These are phyloP conservation scores for Pseudomyrmex gracilis DNA, from an alignment of 1,140 invertebrate genomes.

Conservation along the genomic window DNA sequence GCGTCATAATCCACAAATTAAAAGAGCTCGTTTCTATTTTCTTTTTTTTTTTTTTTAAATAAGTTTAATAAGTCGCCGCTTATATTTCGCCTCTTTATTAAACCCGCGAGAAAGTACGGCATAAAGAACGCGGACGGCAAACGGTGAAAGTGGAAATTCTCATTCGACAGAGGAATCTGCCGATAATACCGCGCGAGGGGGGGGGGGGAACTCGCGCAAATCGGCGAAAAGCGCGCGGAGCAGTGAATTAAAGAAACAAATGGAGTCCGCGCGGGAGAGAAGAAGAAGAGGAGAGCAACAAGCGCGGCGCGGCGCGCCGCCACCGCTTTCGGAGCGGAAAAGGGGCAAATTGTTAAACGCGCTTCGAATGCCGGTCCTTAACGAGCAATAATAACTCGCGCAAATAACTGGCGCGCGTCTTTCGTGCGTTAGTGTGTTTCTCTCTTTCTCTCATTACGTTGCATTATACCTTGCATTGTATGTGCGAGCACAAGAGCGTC, in stretches of 20 bases:
- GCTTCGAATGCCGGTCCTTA: constrained; percentile 66
- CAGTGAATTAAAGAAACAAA: constrained; percentile 59
- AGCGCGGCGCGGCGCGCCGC: neutral
- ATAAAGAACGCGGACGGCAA: neutral
- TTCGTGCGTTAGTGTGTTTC: constrained; percentile 53
- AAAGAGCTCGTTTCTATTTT: neutral
- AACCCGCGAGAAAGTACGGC: neutral
- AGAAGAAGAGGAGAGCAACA: constrained; percentile 25
- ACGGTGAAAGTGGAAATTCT: constrained; percentile 31
- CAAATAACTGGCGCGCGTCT: constrained; percentile 61
- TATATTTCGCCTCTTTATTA: neutral
- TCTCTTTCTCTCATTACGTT: no score
- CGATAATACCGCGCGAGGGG: constrained; percentile 27
- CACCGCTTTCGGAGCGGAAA: neutral
- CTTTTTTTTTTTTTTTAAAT: no score
- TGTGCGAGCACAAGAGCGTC: constrained; percentile 5
- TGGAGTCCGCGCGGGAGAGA: constrained; percentile 7
- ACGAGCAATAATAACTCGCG: constrained; percentile 73
- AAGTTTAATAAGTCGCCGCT: constrained; percentile 7
- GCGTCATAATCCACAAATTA: constrained; percentile 27
- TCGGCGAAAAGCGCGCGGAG: constrained; percentile 39
- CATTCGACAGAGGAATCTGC: constrained; percentile 20
- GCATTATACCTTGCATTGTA: constrained; percentile 30
- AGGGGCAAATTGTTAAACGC: constrained; percentile 58
- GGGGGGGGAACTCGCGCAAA: neutral